These are phyloP conservation scores for Omphaloscelis lunosa DNA, from an alignment of 2,888 invertebrate genomes.

Conservation along the genomic window DNA sequence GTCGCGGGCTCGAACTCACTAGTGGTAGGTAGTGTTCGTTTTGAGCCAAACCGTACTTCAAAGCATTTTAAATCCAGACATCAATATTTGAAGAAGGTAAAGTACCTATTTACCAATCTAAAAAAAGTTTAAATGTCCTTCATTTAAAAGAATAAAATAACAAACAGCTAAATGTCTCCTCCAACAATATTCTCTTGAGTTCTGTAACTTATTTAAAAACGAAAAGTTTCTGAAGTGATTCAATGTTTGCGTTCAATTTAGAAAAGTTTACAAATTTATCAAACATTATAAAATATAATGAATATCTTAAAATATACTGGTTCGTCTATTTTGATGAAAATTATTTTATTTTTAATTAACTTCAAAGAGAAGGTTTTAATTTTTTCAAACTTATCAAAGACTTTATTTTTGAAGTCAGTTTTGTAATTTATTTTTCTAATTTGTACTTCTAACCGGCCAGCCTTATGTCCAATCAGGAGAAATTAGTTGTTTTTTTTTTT, in stretches of 20 bases:
- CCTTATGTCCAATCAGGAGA: too few species aligned
- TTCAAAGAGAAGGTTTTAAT: not conserved
- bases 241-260: slow-evolving; percentile 37
- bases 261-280: slow-evolving; percentile 37
- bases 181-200: slow-evolving; percentile 22
- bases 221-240: slow-evolving; percentile 35
- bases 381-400: not conserved
- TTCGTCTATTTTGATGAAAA: not conserved
- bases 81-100: not conserved
- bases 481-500: not conserved
- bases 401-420: not conserved
- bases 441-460: not conserved
- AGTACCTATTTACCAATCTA: not conserved
- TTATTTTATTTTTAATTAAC: not conserved
- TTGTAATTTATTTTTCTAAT: not conserved
- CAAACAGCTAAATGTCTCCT: slow-evolving; percentile 11
- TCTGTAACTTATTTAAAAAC: slow-evolving; percentile 25
- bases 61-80: not conserved
- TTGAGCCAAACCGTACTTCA: not conserved
- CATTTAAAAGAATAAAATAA: not conserved
- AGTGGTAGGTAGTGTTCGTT: not conserved
- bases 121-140: slow-evolving; percentile 1
- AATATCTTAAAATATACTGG: slow-evolving; percentile 26
- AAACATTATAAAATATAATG: slow-evolving; percentile 31
- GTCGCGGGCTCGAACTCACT: too few species aligned